phyloP scores from a whole-genome alignment of 2,888 invertebrate genomes.

The Sphinx pinastri region DNA sequence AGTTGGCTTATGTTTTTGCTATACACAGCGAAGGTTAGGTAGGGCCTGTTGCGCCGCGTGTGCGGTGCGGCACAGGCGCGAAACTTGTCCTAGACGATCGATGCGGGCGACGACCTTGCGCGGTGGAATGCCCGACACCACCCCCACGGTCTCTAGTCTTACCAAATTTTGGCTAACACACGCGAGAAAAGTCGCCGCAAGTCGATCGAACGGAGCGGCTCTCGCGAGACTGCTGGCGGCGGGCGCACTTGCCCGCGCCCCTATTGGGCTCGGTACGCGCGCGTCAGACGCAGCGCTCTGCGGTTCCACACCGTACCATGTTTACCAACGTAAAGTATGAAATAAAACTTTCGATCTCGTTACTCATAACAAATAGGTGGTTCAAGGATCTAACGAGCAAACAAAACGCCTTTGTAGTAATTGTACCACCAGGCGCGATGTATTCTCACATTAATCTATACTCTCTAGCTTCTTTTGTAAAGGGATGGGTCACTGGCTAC shows the following conservation, averaged over 20 bases:
- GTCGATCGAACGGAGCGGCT: slow-evolving; percentile 26
- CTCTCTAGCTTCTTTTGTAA: neutral
- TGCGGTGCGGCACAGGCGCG: slow-evolving; percentile 53
- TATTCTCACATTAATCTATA: neutral
- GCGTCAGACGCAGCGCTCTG: neutral
- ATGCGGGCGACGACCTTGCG: slow-evolving; percentile 73
- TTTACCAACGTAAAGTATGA: neutral
- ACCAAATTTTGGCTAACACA: slow-evolving; percentile 29
- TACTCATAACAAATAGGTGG: neutral
- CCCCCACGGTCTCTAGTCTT: slow-evolving; percentile 26
- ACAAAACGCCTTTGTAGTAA: neutral
- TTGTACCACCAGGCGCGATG: neutral
- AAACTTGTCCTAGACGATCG: slow-evolving; percentile 60
- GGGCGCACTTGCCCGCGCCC: slow-evolving; percentile 20
- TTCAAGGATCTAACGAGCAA: neutral
- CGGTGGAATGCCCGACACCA: slow-evolving; percentile 40
- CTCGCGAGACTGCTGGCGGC: slow-evolving; percentile 11
- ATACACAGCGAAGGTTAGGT: slow-evolving; percentile 57
- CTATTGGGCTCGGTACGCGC: neutral
- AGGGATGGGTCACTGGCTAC: neutral
- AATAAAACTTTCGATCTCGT: slow-evolving; percentile 3
- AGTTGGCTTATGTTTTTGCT: slow-evolving; percentile 56
- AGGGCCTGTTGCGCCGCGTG: slow-evolving; percentile 56
- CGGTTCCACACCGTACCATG: neutral
- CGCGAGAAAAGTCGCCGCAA: slow-evolving; percentile 24